These are phyloP conservation scores for Poicephalus gulielmi DNA, from an alignment of 2,113 vertebrate genomes.

Conservation along the genomic window DNA sequence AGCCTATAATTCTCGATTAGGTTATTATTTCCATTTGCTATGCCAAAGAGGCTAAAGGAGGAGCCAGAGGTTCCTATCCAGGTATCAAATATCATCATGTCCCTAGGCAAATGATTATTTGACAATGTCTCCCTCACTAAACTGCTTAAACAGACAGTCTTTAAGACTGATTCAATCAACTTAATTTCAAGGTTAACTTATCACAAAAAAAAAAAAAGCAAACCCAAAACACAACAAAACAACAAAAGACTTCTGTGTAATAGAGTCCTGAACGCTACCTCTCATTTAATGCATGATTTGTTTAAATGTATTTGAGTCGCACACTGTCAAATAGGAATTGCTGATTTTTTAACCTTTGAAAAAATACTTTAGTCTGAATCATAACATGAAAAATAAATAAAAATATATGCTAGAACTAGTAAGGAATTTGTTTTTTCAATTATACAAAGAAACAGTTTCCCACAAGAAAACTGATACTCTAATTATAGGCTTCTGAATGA, in stretches of 20 bases:
- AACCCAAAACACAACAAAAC: not conserved
- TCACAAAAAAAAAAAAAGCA: not conserved
- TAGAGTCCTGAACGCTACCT: not conserved
- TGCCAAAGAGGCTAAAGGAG: not conserved
- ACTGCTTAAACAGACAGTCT: conserved; percentile 21
- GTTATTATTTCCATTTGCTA: not conserved
- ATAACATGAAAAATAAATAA: conserved; percentile 42
- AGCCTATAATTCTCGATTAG: not conserved
- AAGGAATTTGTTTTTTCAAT: conserved; percentile 57
- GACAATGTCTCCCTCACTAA: not conserved
- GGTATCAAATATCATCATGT: not conserved
- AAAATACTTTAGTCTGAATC: conserved; percentile 14
- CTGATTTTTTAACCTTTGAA: conserved; percentile 22
- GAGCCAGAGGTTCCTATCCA: not conserved
- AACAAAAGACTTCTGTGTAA: not conserved
- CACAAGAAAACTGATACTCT: conserved; percentile 52
- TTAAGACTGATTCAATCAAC: not conserved
- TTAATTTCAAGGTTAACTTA: conserved; percentile 1
- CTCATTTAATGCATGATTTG: not conserved
- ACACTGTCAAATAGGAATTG: not conserved
- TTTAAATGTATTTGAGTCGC: not conserved
- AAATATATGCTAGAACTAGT: conserved; percentile 17
- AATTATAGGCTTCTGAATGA: conserved; percentile 54
- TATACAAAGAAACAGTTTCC: conserved; percentile 48
- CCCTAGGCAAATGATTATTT: not conserved